Conservation (phyloP, 2,113 vertebrate species). For the Colius striatus region DNA sequence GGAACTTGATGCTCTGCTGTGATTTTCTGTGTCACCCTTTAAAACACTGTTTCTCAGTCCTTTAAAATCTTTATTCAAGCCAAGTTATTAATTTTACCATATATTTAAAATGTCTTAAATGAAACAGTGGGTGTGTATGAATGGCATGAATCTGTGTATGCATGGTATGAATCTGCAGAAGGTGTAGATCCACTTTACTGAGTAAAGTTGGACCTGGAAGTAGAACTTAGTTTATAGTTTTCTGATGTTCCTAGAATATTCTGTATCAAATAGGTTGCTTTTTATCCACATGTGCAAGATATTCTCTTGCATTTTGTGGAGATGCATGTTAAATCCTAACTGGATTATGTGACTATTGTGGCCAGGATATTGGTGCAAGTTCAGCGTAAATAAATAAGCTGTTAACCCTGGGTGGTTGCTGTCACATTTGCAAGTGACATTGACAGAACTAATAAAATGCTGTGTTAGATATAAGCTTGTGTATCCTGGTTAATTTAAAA, state of each 20-base stretch:
- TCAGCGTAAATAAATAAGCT: not conserved
- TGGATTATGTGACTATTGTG: not conserved
- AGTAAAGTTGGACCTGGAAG: not conserved
- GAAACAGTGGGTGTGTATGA: not conserved
- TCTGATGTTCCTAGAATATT: not conserved
- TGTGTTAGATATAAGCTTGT: not conserved
- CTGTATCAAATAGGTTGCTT: not conserved
- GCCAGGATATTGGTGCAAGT: fast-evolving
- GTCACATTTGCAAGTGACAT: not conserved
- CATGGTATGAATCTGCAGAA: not conserved
- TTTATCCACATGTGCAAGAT: not conserved
- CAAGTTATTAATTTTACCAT: not conserved
- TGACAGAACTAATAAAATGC: not conserved
- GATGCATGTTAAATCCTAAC: not conserved
- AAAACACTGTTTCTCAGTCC: not conserved
- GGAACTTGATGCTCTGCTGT: not conserved
- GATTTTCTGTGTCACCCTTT: not conserved
- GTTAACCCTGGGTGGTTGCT: not conserved
- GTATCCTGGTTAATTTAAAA: not conserved
- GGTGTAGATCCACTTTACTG: not conserved
- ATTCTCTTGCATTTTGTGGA: not conserved
- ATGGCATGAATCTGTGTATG: too few relatives aligned
- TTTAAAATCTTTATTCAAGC: not conserved
- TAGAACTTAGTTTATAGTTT: not conserved
- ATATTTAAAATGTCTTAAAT: not conserved